These are phyloP conservation scores for Drosophila nigritarsus DNA, from an alignment of 2,888 invertebrate species.

Conservation along the genomic window DNA sequence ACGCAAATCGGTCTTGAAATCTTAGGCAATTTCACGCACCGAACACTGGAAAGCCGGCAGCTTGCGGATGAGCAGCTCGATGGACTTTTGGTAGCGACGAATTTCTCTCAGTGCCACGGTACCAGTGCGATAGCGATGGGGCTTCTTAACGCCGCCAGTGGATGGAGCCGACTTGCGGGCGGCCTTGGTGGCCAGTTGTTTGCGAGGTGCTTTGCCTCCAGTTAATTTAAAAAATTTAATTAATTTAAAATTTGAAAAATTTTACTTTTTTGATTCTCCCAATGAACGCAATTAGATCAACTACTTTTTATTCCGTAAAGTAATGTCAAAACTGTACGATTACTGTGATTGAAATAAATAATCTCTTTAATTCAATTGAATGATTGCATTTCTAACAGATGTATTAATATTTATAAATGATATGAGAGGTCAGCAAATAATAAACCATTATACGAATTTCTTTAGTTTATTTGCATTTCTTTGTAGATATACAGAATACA, in stretches of 20 bases:
- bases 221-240: too few relatives aligned
- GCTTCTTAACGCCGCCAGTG: constrained; percentile 97
- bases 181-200: constrained; percentile 96
- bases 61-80: constrained; percentile 96
- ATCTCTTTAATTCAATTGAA: background rate
- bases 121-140: constrained; percentile 98
- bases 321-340: constrained; percentile 57
- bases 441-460: constrained; percentile 25
- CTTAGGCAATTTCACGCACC: constrained; percentile 98
- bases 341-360: constrained; percentile 19
- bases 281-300: constrained; percentile 14
- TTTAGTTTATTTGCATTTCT: constrained; percentile 50
- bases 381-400: background rate
- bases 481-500: constrained; percentile 67
- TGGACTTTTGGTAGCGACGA: constrained; percentile 97
- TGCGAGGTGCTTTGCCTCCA: constrained; percentile 97
- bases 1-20: constrained; percentile 97
- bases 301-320: constrained; percentile 20
- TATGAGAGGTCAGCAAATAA: background rate
- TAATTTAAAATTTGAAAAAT: too few relatives aligned
- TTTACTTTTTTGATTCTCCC: constrained; percentile 24
- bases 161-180: constrained; percentile 97
- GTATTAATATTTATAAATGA: background rate
- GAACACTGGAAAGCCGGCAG: constrained; percentile 95
- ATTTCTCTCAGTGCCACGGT: constrained; percentile 98